Conservation (phyloP, 2,888 invertebrate species). For the Cerceris rybyensis region DNA sequence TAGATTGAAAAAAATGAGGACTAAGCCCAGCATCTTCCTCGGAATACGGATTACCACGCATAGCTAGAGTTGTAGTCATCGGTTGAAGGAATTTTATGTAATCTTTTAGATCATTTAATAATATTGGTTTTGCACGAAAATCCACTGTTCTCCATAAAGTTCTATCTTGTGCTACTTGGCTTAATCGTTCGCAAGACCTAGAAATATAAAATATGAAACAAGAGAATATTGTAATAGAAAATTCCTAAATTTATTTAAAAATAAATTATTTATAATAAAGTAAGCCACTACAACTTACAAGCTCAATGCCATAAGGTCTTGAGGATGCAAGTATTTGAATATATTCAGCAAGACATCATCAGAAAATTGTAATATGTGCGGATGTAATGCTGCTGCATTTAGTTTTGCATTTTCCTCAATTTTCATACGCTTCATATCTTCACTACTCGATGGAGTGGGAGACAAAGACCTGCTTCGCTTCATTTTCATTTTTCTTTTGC, state of each 20-base stretch:
- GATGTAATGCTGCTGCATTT: conserved; percentile 51
- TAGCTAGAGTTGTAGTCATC: conserved; percentile 79
- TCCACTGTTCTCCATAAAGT: conserved; percentile 84
- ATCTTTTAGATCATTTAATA: conserved; percentile 79
- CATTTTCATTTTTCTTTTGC: conserved; percentile 70
- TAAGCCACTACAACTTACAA: conserved; percentile 79
- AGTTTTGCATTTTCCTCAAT: conserved; percentile 45
- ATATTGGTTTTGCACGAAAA: conserved; percentile 76
- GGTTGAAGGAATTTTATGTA: conserved; percentile 81
- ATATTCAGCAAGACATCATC: conserved; percentile 85
- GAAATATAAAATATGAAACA: background rate
- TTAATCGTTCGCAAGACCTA: conserved; percentile 83
- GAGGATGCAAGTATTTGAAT: conserved; percentile 80
- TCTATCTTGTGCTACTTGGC: conserved; percentile 82
- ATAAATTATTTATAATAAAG: conserved; percentile 22
- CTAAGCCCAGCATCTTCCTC: conserved; percentile 79
- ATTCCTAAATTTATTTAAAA: background rate
- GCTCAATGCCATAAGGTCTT: conserved; percentile 83
- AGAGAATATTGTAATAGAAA: background rate
- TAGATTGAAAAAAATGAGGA: conserved; percentile 75
- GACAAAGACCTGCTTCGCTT: conserved; percentile 78
- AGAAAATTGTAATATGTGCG: conserved; percentile 83
- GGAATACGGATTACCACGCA: conserved; percentile 71
- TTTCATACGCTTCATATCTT: conserved; percentile 67
- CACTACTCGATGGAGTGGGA: conserved; percentile 75